Percentiles rank a stretch among this genome's conserved stretches.
These are phyloP conservation scores for Erinaceus europaeus DNA, from an alignment of 2,113 vertebrate species.

Conservation along the genomic window DNA sequence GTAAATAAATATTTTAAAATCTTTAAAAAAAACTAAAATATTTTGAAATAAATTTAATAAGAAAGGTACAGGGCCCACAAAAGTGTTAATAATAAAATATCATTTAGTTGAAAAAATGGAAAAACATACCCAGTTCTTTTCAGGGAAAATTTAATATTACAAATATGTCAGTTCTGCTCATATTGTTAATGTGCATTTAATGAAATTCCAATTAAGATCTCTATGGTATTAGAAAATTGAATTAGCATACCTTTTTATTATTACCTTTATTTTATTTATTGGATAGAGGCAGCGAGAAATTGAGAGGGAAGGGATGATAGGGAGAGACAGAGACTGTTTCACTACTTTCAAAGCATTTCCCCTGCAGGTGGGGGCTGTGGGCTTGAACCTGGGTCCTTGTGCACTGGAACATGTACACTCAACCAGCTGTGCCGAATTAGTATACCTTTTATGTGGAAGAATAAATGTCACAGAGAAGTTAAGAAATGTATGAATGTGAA, in stretches of 20 bases:
- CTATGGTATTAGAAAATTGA: constrained; percentile 21
- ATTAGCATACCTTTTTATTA: too few relatives aligned
- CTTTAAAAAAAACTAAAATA: background rate
- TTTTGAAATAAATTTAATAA: constrained; percentile 37
- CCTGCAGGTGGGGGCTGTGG: too few relatives aligned
- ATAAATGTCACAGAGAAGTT: constrained; percentile 20
- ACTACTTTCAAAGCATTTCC: too few relatives aligned
- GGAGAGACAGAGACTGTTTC: too few relatives aligned
- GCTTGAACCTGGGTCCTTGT: too few relatives aligned
- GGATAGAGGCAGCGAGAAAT: too few relatives aligned
- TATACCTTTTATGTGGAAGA: constrained; percentile 33
- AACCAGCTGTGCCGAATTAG: too few relatives aligned
- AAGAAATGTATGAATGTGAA: constrained; percentile 40
- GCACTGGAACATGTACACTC: too few relatives aligned
- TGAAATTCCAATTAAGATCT: constrained; percentile 38
- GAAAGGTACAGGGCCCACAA: background rate
- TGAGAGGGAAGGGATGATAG: too few relatives aligned
- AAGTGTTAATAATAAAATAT: constrained; percentile 15
- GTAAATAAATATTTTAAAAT: too few relatives aligned
- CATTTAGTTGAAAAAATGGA: constrained; percentile 9
- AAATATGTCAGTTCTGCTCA: constrained; percentile 16
- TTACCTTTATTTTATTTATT: too few relatives aligned
- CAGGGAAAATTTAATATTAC: constrained; percentile 8
- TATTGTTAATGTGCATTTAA: constrained; percentile 34
- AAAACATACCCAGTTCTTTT: background rate